phyloP scores from a whole-genome alignment of 2,797 vertebrate species.

The Lithobates pipiens region DNA sequence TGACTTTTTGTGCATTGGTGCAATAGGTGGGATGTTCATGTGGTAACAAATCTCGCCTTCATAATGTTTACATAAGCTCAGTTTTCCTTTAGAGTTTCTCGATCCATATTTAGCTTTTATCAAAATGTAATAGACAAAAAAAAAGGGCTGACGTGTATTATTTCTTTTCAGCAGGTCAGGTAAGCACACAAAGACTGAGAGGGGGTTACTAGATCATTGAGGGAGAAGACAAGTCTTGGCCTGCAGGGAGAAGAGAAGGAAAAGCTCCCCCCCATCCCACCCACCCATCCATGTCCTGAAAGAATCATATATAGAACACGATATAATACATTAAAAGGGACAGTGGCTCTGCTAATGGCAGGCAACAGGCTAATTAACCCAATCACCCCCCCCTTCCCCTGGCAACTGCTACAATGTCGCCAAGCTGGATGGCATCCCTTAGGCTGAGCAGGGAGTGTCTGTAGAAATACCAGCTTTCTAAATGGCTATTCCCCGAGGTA shows the following conservation, averaged over 20 bases:
- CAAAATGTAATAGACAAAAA: background rate
- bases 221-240: slow-evolving; percentile 45
- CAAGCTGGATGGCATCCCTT: slow-evolving; percentile 66
- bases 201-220: slow-evolving; percentile 25
- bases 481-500: slow-evolving; percentile 31
- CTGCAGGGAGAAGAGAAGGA: slow-evolving; percentile 27
- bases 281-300: slow-evolving; percentile 38
- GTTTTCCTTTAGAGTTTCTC: slow-evolving; percentile 5
- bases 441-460: slow-evolving; percentile 62
- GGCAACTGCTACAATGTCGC: slow-evolving; percentile 62
- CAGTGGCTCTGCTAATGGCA: slow-evolving; percentile 64
- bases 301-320: slow-evolving; percentile 42
- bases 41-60: background rate
- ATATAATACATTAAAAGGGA: slow-evolving; percentile 64
- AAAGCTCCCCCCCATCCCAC: slow-evolving; percentile 33
- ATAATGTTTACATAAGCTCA: background rate
- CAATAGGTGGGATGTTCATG: background rate
- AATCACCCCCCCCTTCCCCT: slow-evolving; percentile 58
- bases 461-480: slow-evolving; percentile 45
- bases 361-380: slow-evolving; percentile 66
- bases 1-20: background rate
- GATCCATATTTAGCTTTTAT: slow-evolving; percentile 22
- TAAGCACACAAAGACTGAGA: slow-evolving; percentile 43
- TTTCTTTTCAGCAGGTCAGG: slow-evolving; percentile 41
- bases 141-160: slow-evolving; percentile 22